Conservation (phyloP, 2,797 vertebrate species). For the Phataginus tricuspis region DNA sequence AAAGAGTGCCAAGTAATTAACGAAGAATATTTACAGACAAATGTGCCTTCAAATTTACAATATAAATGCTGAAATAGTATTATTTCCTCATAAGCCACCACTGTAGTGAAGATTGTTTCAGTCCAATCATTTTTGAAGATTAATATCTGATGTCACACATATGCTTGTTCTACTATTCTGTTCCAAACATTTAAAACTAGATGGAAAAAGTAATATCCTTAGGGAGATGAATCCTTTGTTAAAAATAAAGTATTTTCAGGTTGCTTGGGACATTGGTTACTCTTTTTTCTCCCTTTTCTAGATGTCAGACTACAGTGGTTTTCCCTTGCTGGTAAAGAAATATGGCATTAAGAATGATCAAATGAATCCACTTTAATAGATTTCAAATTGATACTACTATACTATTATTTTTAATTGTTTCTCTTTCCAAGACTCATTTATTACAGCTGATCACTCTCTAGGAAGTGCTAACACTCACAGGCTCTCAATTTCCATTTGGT, state of each 20-base stretch:
- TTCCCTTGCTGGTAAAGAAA: constrained; percentile 44
- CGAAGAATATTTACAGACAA: neutral
- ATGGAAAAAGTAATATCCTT: neutral
- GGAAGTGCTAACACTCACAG: neutral
- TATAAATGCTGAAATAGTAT: neutral
- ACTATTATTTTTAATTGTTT: constrained; percentile 35
- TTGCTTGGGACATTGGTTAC: neutral
- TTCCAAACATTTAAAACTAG: neutral
- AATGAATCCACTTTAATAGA: neutral
- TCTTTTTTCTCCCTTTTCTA: neutral
- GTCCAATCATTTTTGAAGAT: neutral
- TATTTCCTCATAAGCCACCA: neutral
- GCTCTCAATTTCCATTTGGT: constrained; percentile 6
- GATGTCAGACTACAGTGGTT: constrained; percentile 20
- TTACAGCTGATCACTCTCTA: neutral
- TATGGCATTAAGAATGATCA: neutral
- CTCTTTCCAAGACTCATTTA: neutral
- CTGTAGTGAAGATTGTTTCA: neutral
- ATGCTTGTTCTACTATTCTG: neutral
- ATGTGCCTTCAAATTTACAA: neutral
- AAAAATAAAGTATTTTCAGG: constrained; percentile 35
- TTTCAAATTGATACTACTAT: neutral
- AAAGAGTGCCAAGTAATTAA: neutral
- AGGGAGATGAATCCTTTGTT: neutral
- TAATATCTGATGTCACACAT: neutral